Conservation (phyloP, 2,888 invertebrate genomes). For the Nomada lathburiana region DNA sequence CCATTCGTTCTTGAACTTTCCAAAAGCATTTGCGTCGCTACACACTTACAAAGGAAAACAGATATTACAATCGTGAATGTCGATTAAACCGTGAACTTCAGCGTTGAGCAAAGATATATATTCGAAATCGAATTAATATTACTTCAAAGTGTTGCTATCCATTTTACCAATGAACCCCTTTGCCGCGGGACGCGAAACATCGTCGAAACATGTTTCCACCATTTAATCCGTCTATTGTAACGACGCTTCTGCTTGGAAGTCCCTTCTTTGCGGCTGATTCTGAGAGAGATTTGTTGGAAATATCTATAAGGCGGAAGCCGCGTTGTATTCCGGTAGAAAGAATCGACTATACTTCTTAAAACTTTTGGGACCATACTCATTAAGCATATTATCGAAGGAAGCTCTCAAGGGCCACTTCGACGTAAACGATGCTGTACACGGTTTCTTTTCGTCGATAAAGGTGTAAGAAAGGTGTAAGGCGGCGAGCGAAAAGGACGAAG, state of each 20-base stretch:
- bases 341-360: conserved; percentile 75
- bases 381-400: conserved; percentile 70
- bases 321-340: conserved; percentile 48
- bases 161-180: background rate
- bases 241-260: conserved; percentile 45
- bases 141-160: background rate
- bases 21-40: conserved; percentile 51
- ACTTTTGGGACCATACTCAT: conserved; percentile 82
- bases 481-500: conserved; percentile 10
- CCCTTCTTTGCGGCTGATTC: conserved; percentile 33
- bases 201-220: background rate
- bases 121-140: conserved; percentile 14
- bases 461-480: background rate
- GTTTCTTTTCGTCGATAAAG: conserved; percentile 66
- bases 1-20: conserved; percentile 33
- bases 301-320: conserved; percentile 46
- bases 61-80: background rate
- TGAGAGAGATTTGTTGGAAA: conserved; percentile 34
- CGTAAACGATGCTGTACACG: conserved; percentile 74
- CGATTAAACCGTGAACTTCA: background rate
- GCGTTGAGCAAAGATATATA: background rate
- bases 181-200: background rate
- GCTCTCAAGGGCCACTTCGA: conserved; percentile 69
- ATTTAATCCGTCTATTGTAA: conserved; percentile 24
- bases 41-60: background rate